These are phyloP conservation scores for Eueides isabella DNA, from an alignment of 1,140 invertebrate genomes.

Conservation along the genomic window DNA sequence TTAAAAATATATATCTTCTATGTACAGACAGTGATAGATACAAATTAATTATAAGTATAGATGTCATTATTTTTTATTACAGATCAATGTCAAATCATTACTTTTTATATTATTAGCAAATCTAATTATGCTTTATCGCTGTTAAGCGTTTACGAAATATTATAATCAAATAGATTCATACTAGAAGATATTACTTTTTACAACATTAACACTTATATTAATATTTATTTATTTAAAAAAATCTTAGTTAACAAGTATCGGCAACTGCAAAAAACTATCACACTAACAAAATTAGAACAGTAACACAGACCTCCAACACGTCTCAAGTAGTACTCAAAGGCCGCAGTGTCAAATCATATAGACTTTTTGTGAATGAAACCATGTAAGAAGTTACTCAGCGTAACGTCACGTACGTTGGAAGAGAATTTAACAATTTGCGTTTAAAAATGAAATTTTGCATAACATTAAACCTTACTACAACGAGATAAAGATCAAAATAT, in stretches of 20 bases:
- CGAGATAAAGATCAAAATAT: slow-evolving; percentile 11
- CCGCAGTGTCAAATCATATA: slow-evolving; percentile 54
- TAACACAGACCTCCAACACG: not conserved
- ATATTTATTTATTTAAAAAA: too few relatives aligned
- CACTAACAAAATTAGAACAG: slow-evolving; percentile 3
- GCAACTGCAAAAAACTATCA: not conserved
- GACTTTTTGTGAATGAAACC: slow-evolving; percentile 58
- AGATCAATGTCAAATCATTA: not conserved
- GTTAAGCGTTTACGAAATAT: not conserved
- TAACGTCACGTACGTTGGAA: slow-evolving; percentile 58
- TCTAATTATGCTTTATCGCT: not conserved
- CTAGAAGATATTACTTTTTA: not conserved
- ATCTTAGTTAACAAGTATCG: too few relatives aligned
- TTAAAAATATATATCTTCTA: too few relatives aligned
- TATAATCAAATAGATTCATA: not conserved
- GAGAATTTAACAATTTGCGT: slow-evolving; percentile 31
- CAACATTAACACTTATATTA: too few relatives aligned
- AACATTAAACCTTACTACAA: not conserved
- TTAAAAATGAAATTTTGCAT: not conserved
- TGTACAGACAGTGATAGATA: too few relatives aligned
- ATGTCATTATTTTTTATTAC: too few relatives aligned
- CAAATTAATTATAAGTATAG: too few relatives aligned
- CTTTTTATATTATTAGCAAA: not conserved
- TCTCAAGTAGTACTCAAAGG: slow-evolving; percentile 25
- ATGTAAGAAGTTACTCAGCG: slow-evolving; percentile 50